Evolutionary conservation across 1,140 invertebrate species (phyloP), one percentile per base, ranked within the genome.

Genomic region (Trichoplusia ni): DNA sequence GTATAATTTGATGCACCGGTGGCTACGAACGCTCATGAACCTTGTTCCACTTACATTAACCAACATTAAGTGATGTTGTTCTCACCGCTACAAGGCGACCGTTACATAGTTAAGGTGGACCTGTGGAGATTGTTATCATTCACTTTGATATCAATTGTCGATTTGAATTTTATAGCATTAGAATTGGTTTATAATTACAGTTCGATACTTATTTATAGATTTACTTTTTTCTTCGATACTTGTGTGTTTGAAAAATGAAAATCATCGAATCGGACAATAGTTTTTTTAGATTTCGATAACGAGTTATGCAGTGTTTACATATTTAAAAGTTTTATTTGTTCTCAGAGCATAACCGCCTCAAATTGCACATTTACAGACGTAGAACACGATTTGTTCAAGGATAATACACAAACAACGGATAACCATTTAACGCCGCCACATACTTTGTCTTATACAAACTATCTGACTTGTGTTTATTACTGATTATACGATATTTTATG

Each of bases 1-100:
- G 53, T 56, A 75, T 73, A 68, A 75, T 75, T 79, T 76, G 73
- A 79, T 75, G 73, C 74, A 75, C 64, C 67, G 72, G 67, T 74
- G 65, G 67, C 70, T 83, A 81, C 75, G 65, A 77, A 80, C 80
- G 78, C 69, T 75, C 73, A 80, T 82, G 81, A 87, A 86, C 86
- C 86, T 90, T 86, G 84, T 84, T 82, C 85, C 66, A 90, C 77
- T 84, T 89, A 75, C 72, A 77, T 76, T 80, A 77, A 59, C 62
- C 68, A 73, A 75, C 65, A 74, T 75, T 73, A 75, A 63, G 64
- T 58, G 64, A 62, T 62, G 72, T 73, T 65, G 71, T 62, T 82
- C 71, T 82, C 66, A 60, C 65, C 67, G 46, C 37, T 77, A 76
- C 79, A 81, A 83, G 82, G 75, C 71, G 76, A 84, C 75, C 73